phyloP scores from a whole-genome alignment of 2,113 vertebrate species.

The Hydrolagus affinis region DNA sequence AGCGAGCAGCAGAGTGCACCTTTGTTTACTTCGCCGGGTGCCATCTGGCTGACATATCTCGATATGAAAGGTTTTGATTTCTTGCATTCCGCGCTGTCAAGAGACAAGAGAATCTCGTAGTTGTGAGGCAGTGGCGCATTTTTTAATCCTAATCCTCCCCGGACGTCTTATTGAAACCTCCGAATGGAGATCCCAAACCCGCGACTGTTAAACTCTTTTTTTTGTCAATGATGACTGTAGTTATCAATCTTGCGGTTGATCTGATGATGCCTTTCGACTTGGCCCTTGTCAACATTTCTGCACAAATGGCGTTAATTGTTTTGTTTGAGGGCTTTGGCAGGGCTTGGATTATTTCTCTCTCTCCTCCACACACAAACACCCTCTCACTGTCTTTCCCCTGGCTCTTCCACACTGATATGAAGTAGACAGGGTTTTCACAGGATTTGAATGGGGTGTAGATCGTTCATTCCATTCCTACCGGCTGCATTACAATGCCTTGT shows the following conservation, averaged over 20 bases:
- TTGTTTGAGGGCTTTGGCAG: background rate
- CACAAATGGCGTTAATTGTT: background rate
- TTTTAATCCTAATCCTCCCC: background rate
- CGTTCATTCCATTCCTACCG: background rate
- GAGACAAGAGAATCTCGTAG: background rate
- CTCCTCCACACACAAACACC: background rate
- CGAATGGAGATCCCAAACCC: background rate
- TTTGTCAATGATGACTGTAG: slow-evolving; percentile 20
- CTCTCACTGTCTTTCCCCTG: background rate
- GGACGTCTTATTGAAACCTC: slow-evolving; percentile 6
- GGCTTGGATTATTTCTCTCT: background rate
- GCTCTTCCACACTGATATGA: background rate
- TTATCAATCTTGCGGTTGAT: slow-evolving; percentile 6
- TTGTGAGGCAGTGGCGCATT: background rate
- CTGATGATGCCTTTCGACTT: background rate
- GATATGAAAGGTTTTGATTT: slow-evolving; percentile 4
- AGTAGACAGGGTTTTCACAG: background rate
- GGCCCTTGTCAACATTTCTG: background rate
- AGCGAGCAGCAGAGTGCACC: background rate
- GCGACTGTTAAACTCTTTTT: background rate
- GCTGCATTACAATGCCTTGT: background rate
- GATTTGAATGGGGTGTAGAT: background rate
- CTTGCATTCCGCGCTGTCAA: background rate
- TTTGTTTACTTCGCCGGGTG: background rate
- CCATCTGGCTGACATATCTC: slow-evolving; percentile 6